Base-by-base conservation (phyloP, 2,113 vertebrate species). In the Tangachromis dhanisi region DNA sequence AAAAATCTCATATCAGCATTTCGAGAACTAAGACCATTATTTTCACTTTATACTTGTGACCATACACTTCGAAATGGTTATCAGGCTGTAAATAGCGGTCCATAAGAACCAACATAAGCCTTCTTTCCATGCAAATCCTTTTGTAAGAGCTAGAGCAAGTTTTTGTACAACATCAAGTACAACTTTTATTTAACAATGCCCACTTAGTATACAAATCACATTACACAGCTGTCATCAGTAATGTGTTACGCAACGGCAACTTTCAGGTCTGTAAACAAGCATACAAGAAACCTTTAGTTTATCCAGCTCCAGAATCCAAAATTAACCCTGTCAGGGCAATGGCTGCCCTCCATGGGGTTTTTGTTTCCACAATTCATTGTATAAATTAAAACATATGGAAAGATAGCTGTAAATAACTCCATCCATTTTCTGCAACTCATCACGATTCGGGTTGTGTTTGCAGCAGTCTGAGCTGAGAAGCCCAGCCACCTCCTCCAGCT, bases 401-500 rank as follows among this genome's bases (percentile, higher is more conserved):
- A 66, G 33, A n/a, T 66, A 66, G 6, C 10, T 66, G 61, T n/a
- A 8, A 66, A 35, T 12, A 66, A 35, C 31, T 66, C 0, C 31
- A 35, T 66, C 4, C 1, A 1, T 66, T 35, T 2, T 66, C 61
- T 66, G 17, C 31, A 35, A 66, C 31, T 66, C 17, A 66, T 12
- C 61, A 12, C 0, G 0, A 66, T 35, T 63, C 0, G 4, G 16
- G 29, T 4, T 63, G 31, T 66, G 31, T 35, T 63, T 63, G 59
- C 59, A n/a, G 61, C 31, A 66, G 29, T 63, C 59, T 63, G 59
- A 35, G 61, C 17, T n/a, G 61, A 66, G 61, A 66, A 66, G 31
- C 59, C 6, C 59, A 63, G 17, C 61, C 61, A 66, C 0, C 4
- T 66, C 31, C 61, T n/a, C 61, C 61, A 66, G 6, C 17, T 63